Percentiles rank a stretch among this genome's conserved stretches.
Evolutionary conservation across 1,140 invertebrate genomes (phyloP).

Genomic region (Apis florea): DNA sequence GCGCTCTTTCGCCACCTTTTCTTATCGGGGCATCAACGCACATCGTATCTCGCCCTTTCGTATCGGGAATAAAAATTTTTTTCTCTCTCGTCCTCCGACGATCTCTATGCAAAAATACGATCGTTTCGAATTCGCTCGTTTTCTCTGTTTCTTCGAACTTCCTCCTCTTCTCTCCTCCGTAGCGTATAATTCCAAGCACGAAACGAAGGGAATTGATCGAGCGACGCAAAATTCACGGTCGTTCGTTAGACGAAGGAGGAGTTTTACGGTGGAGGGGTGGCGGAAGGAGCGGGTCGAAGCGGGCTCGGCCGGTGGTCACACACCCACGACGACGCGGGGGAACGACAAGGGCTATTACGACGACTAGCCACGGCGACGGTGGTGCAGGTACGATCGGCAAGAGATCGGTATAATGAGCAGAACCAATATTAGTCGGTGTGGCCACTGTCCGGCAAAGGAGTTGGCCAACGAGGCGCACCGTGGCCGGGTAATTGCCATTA

Average conservation of each 20-base stretch:
- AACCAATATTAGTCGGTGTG: constrained; percentile 70
- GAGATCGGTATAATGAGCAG: constrained; percentile 67
- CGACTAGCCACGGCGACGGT: constrained; percentile 41
- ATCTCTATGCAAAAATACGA: no score
- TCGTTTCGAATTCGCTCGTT: no score
- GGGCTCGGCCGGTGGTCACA: constrained; percentile 60
- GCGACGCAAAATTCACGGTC: neutral
- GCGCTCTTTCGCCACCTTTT: constrained; percentile 44
- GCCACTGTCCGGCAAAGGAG: constrained; percentile 58
- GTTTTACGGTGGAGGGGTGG: constrained; percentile 27
- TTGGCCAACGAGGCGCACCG: constrained; percentile 54
- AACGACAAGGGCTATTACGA: constrained; percentile 52
- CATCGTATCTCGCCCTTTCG: neutral
- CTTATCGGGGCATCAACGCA: neutral
- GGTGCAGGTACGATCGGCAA: constrained; percentile 57
- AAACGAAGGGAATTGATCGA: neutral
- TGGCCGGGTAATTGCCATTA: constrained; percentile 70
- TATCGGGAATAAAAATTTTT: neutral
- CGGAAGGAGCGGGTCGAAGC: constrained; percentile 28
- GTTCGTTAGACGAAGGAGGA: constrained; percentile 2
- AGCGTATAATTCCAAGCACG: neutral
- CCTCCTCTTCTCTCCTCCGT: neutral
- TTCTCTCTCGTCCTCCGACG: no score
- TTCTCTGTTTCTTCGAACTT: no score
- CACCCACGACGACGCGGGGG: constrained; percentile 63